phyloP scores from a whole-genome alignment of 2,888 invertebrate species.

The Podotricha telesiphe region DNA sequence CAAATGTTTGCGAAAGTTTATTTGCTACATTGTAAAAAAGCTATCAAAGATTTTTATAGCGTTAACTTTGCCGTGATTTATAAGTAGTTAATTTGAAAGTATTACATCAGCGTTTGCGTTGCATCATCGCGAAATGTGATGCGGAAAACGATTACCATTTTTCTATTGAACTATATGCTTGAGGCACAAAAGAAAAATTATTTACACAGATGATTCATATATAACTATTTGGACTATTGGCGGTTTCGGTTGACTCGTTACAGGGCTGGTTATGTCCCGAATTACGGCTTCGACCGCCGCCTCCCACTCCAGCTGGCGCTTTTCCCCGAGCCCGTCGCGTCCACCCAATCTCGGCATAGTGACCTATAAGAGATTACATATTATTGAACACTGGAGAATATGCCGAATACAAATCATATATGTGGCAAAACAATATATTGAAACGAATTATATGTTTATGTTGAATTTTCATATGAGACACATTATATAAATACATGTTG shows the following conservation, averaged over 20 bases:
- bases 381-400: not conserved
- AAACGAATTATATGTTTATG: not conserved
- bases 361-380: constrained; percentile 78
- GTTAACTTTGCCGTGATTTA: constrained; percentile 30
- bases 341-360: constrained; percentile 87
- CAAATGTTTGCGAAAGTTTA: constrained; percentile 28
- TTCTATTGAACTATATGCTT: constrained; percentile 1
- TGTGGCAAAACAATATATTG: not conserved
- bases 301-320: constrained; percentile 87
- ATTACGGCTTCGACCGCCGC: constrained; percentile 91
- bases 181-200: not conserved
- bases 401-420: not conserved
- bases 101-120: constrained; percentile 32
- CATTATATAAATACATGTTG: not conserved
- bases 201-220: constrained; percentile 93
- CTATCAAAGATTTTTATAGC: constrained; percentile 37
- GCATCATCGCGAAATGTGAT: constrained; percentile 28
- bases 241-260: constrained; percentile 80
- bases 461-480: too few relatives aligned
- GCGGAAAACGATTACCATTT: constrained; percentile 17
- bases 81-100: constrained; percentile 34
- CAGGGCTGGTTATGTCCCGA: constrained; percentile 87
- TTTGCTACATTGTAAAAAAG: constrained; percentile 37
- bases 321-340: constrained; percentile 72
- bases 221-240: constrained; percentile 92